These are phyloP conservation scores for Fundulus diaphanus DNA, from an alignment of 2,797 vertebrate genomes.

Conservation along the genomic window DNA sequence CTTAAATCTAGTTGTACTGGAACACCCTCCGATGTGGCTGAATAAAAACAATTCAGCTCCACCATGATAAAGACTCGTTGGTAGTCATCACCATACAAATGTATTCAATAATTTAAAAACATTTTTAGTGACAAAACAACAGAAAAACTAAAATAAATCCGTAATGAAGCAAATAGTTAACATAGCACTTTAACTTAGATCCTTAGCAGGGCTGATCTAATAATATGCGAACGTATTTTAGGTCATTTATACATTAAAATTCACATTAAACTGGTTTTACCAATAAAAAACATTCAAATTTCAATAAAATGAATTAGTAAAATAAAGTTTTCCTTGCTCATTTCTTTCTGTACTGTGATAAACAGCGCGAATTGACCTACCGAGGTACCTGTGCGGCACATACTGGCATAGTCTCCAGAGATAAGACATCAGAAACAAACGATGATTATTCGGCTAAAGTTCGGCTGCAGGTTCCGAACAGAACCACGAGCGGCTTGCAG, in stretches of 20 bases:
- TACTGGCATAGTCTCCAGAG: accelerated
- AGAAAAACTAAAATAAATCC: no score
- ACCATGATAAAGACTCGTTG: no score
- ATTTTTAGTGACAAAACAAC: no score
- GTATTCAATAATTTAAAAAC: no score
- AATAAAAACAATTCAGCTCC: neutral
- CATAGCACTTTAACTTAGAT: neutral
- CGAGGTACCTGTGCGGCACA: neutral
- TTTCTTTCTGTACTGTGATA: neutral
- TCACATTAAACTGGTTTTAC: neutral
- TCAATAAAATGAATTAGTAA: neutral
- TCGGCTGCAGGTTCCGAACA: neutral
- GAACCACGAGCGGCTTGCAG: neutral
- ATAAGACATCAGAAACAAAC: neutral
- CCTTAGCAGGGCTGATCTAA: neutral
- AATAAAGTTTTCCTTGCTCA: neutral
- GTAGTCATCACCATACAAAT: no score
- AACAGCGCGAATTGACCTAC: neutral
- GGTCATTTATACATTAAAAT: neutral
- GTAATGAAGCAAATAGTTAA: neutral
- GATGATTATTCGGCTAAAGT: neutral
- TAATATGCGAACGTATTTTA: neutral
- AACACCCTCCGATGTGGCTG: neutral
- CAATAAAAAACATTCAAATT: neutral
- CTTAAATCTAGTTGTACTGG: neutral